phyloP scores from a whole-genome alignment of 2,797 vertebrate species.

The Eupleurogrammus muticus region DNA sequence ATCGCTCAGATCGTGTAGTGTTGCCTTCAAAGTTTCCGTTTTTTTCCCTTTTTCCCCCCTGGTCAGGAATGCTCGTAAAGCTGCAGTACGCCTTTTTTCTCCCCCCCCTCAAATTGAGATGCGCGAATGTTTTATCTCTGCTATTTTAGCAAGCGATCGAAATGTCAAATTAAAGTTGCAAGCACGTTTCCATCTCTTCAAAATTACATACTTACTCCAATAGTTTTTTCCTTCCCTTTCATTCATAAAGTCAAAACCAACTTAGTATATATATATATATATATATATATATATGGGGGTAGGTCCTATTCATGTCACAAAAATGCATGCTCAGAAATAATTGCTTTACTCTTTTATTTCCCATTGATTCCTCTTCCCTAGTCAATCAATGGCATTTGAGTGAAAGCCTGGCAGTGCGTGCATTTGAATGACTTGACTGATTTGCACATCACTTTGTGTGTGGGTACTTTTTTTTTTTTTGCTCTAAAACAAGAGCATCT shows the following conservation, averaged over 20 bases:
- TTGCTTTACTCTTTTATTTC: slow-evolving; percentile 15
- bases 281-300: neutral
- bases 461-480: slow-evolving; percentile 27
- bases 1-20: neutral
- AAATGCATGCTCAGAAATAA: slow-evolving; percentile 10
- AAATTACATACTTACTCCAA: no score
- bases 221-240: neutral
- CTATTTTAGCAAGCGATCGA: neutral
- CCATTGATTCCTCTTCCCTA: neutral
- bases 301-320: slow-evolving; percentile 21
- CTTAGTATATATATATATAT: neutral
- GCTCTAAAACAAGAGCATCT: slow-evolving; percentile 57
- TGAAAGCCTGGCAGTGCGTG: slow-evolving; percentile 25
- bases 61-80: slow-evolving; percentile 46
- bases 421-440: slow-evolving; percentile 52
- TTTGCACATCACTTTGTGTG: slow-evolving; percentile 52
- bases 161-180: slow-evolving; percentile 3
- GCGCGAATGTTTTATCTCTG: slow-evolving; percentile 18
- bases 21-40: slow-evolving; percentile 52
- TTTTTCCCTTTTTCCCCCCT: slow-evolving; percentile 24
- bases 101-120: slow-evolving; percentile 1
- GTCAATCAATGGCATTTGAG: slow-evolving; percentile 31
- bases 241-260: neutral
- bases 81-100: slow-evolving; percentile 24
- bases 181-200: neutral